Evolutionary conservation across 2,888 invertebrate species (phyloP).

Genomic region (Lagria hirta): DNA sequence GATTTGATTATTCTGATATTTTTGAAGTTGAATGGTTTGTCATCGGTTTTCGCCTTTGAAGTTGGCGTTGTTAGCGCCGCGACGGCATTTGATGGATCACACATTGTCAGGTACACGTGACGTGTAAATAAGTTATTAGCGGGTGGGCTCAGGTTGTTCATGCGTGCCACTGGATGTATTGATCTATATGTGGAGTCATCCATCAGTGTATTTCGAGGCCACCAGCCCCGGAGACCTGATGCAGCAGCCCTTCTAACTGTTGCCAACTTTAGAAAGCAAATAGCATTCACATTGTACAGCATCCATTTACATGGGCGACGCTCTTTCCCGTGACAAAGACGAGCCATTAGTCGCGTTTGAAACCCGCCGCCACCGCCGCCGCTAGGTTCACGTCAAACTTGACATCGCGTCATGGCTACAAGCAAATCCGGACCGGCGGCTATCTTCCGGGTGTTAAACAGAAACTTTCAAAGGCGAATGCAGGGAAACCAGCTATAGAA

Average conservation of each 20-base stretch:
- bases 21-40: constrained; percentile 21
- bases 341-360: constrained; percentile 33
- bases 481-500: too few relatives aligned
- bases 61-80: constrained; percentile 16
- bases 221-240: constrained; percentile 40
- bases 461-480: too few relatives aligned
- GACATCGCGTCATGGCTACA: constrained; percentile 50
- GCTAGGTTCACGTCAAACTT: constrained; percentile 44
- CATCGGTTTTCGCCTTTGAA: constrained; percentile 17
- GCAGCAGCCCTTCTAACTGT: constrained; percentile 38
- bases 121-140: constrained; percentile 48
- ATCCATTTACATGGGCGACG: constrained; percentile 23
- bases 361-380: too few relatives aligned
- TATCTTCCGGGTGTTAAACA: constrained; percentile 28
- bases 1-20: too few relatives aligned
- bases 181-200: constrained; percentile 53
- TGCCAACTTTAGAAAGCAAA: constrained; percentile 12
- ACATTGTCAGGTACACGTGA: constrained; percentile 34
- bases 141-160: constrained; percentile 45
- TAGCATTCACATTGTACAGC: constrained; percentile 6
- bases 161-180: constrained; percentile 51
- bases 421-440: constrained; percentile 50
- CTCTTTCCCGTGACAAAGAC: constrained; percentile 31
- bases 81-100: constrained; percentile 27
- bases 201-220: constrained; percentile 50